phyloP scores from a whole-genome alignment of 2,797 vertebrate genomes.

The Hydrophis major region DNA sequence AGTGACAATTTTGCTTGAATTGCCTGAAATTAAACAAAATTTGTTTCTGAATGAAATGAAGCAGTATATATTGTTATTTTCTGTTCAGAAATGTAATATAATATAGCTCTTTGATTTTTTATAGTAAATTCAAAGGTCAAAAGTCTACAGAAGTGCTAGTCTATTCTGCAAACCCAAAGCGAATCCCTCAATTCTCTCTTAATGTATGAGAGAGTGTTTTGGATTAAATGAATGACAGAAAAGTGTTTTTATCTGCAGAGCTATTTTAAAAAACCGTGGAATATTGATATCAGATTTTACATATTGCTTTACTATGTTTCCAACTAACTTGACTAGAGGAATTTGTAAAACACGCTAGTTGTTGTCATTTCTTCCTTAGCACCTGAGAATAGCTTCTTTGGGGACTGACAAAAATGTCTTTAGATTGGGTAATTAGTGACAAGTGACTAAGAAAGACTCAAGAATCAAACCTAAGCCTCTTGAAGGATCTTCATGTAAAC shows the following conservation, averaged over 20 bases:
- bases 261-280: neutral
- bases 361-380: conserved; percentile 54
- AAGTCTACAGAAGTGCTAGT: neutral
- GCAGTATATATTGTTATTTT: neutral
- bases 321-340: conserved; percentile 20
- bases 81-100: neutral
- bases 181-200: conserved; percentile 23
- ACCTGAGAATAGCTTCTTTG: conserved; percentile 62
- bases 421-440: conserved; percentile 84
- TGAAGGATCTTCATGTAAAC: conserved; percentile 86
- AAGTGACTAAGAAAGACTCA: conserved; percentile 78
- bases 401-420: conserved; percentile 78
- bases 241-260: neutral
- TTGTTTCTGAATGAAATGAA: neutral
- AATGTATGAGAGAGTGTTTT: conserved; percentile 6
- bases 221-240: neutral
- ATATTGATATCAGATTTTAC: neutral
- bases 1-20: neutral
- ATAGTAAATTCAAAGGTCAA: neutral
- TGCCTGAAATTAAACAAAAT: neutral
- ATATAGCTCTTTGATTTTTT: neutral
- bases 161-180: neutral
- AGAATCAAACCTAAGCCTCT: conserved; percentile 82
- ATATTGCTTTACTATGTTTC: conserved; percentile 8
- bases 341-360: conserved; percentile 49